These are phyloP conservation scores for Rhamnusium bicolor DNA, from an alignment of 2,888 invertebrate genomes.

Conservation along the genomic window DNA sequence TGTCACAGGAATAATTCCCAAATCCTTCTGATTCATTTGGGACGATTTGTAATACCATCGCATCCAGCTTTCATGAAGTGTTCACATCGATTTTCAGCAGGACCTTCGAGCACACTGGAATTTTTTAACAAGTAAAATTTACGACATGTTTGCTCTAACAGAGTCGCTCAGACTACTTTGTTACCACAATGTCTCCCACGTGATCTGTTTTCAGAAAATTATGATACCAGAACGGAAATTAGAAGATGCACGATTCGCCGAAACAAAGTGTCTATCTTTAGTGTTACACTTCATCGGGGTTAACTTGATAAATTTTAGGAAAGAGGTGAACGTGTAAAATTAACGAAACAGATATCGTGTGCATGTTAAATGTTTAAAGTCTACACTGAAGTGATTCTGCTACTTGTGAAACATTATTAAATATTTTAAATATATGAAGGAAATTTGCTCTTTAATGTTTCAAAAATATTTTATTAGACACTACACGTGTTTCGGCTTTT, in stretches of 20 bases:
- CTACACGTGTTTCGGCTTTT: no score
- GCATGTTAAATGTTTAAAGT: no score
- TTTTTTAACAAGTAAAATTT: constrained; percentile 8
- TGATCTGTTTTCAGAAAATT: not conserved
- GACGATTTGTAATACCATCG: not conserved
- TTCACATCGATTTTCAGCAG: not conserved
- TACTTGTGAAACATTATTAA: no score
- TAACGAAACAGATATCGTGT: not conserved
- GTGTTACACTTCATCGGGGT: not conserved
- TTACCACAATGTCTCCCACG: constrained; percentile 17
- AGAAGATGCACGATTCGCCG: not conserved
- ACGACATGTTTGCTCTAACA: constrained; percentile 7
- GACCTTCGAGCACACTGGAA: not conserved
- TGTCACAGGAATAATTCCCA: constrained; percentile 3
- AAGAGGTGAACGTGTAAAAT: not conserved
- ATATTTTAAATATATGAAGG: no score
- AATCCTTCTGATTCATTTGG: constrained; percentile 12
- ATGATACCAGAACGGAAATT: constrained; percentile 17
- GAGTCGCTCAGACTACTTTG: constrained; percentile 2
- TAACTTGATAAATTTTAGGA: not conserved
- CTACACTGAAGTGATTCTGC: no score
- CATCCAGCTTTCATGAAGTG: constrained; percentile 1
- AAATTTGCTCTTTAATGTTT: no score
- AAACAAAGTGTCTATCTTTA: not conserved
- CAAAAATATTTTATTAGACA: no score